These are phyloP conservation scores for Pristionchus maxplancki DNA, from an alignment of 2,888 invertebrate genomes.

Conservation along the genomic window DNA sequence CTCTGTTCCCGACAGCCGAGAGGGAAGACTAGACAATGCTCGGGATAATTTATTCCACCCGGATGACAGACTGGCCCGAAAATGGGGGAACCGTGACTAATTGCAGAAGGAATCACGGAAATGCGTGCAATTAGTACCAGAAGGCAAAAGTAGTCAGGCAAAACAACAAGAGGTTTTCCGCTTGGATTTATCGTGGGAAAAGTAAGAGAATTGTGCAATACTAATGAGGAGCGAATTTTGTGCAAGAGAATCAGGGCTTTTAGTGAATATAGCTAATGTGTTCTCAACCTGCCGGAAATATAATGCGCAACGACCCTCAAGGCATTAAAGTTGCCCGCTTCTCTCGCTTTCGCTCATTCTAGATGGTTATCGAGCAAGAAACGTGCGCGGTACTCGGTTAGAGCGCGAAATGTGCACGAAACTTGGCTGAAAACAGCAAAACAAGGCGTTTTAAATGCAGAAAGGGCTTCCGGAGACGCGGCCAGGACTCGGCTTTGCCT, in stretches of 20 bases:
- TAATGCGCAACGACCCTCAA: neutral
- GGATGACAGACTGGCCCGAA: neutral
- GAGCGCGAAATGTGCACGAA: neutral
- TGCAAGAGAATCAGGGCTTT: neutral
- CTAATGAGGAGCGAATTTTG: no score
- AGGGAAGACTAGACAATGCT: neutral
- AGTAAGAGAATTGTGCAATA: no score
- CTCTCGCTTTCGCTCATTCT: neutral
- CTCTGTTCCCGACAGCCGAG: no score
- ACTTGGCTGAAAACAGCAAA: neutral
- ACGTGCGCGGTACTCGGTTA: neutral
- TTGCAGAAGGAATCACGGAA: neutral
- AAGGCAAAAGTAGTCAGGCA: neutral
- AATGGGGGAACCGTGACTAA: neutral
- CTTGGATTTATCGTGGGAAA: no score
- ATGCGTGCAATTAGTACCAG: neutral
- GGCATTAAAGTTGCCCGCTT: neutral
- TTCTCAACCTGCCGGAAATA: neutral
- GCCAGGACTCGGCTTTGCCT: neutral
- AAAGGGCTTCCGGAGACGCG: neutral
- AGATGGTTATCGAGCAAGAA: neutral
- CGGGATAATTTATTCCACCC: neutral
- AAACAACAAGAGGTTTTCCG: no score
- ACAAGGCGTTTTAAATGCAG: neutral
- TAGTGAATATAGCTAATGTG: neutral